Percentiles rank a stretch among this genome's conserved stretches.
Evolutionary conservation across 2,113 vertebrate species (phyloP).

Genomic region (Austrofundulus limnaeus): DNA sequence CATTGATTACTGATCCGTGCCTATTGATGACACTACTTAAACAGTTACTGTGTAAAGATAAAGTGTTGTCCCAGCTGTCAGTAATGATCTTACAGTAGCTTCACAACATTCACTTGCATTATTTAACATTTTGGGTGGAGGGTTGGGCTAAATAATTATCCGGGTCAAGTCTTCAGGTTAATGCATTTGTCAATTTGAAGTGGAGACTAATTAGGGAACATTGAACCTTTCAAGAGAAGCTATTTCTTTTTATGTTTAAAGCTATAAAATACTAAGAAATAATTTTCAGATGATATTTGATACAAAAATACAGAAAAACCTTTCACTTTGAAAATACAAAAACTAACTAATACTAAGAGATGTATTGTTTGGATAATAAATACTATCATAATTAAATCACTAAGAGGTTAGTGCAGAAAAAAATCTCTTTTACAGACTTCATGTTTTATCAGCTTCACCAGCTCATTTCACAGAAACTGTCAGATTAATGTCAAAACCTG

Average conservation of each 20-base stretch:
- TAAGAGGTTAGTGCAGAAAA: neutral
- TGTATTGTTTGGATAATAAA: no score
- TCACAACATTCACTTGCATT: neutral
- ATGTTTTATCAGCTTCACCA: neutral
- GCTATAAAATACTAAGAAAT: neutral
- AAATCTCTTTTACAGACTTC: neutral
- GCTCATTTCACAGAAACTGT: no score
- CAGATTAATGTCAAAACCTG: no score
- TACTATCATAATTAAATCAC: no score
- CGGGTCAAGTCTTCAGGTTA: neutral
- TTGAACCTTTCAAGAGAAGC: neutral
- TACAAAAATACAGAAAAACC: neutral
- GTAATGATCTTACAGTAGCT: neutral
- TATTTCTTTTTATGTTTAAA: neutral
- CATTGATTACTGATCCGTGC: conserved; percentile 77
- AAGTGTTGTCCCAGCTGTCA: conserved; percentile 11
- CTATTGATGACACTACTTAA: conserved; percentile 74
- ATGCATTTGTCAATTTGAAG: conserved; percentile 9
- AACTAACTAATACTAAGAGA: neutral
- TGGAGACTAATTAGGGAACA: neutral
- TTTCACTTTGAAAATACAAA: neutral
- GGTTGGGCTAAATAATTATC: neutral
- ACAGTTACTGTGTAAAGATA: conserved; percentile 28
- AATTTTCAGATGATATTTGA: neutral
- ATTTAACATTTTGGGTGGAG: neutral